Evolutionary conservation across 2,888 invertebrate species (phyloP), one percentile per base, ranked within the genome.

Genomic region (Drosophila meridionalis): DNA sequence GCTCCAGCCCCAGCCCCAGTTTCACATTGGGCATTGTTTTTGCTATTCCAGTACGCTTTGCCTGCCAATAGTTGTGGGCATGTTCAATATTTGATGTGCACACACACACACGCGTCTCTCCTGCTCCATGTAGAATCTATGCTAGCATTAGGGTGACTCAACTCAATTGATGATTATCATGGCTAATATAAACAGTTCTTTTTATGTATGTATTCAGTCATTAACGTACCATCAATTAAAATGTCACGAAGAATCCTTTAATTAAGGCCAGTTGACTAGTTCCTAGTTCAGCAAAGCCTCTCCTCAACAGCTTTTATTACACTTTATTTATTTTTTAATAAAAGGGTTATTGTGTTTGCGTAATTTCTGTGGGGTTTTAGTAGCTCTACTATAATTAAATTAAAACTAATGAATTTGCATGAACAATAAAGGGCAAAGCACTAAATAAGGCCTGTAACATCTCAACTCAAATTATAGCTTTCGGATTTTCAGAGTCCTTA

Each of bases 1-100:
- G 20, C 20, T 32, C 48, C 65, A 78, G 47, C 75, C 73, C 7
- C 40, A 56, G 75, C 48, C 32, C 60, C 59, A 78, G 47, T 76
- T 65, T 62, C 57, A 50, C 68, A 76, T 43, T 66, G 50, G 47
- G 45, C 82, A 69, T 78, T 80, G 72, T 70, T 67, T 62, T 64
- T 56, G 48, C 66, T 64, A 57, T 69, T 32, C 43, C 28, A 45
- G 38, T 57, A 61, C 8, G 57, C 56, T 14, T 65, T 65, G 69
- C 56, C 76, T 64, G 70, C 85, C 88, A 87, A 87, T 87, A 86
- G 75, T 83, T 83, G 83, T 87, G 74, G 77, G 70, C 85, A 82
- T 83, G 83, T 86, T 84, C 83, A 86, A 88, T 88, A 84, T 84
- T 84, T 88, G 86, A 80, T 87, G 85, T 73, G 77, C 77, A 74